phyloP scores from a whole-genome alignment of 2,888 invertebrate species.

The Dolomedes plantarius region DNA sequence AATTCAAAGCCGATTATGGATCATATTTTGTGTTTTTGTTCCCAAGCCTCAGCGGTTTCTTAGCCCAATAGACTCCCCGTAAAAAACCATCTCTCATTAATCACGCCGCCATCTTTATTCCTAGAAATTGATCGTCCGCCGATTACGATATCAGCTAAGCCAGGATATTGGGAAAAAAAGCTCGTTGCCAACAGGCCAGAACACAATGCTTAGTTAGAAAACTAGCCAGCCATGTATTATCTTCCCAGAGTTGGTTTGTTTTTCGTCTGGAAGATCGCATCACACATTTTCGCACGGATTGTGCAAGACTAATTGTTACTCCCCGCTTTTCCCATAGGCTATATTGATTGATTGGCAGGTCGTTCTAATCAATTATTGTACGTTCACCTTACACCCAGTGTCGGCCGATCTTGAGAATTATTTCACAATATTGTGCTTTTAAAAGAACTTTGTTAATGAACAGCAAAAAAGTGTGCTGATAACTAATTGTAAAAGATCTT shows the following conservation, averaged over 20 bases:
- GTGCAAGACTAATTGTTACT: conserved; percentile 31
- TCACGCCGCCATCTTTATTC: conserved; percentile 4
- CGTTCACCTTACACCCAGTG: conserved; percentile 37
- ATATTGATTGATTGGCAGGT: conserved; percentile 50
- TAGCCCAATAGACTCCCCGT: not conserved
- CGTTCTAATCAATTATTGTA: conserved; percentile 53
- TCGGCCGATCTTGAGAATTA: not conserved
- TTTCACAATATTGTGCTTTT: not conserved
- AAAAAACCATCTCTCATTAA: not conserved
- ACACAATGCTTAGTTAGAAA: conserved; percentile 47
- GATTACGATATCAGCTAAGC: conserved; percentile 8
- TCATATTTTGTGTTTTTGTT: conserved; percentile 4
- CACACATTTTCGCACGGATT: conserved; percentile 28
- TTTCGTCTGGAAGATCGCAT: conserved; percentile 8
- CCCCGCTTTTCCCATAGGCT: conserved; percentile 22
- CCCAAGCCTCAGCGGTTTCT: not conserved
- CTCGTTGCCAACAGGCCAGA: not conserved
- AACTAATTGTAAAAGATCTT: conserved; percentile 3
- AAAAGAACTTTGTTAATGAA: not conserved
- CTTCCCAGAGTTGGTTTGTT: conserved; percentile 17
- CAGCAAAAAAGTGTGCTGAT: not conserved
- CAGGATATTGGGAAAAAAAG: not conserved
- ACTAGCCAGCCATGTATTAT: conserved; percentile 3
- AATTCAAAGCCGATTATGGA: conserved; percentile 1
- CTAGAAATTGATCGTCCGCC: not conserved